Evolutionary conservation across 2,113 vertebrate genomes (phyloP), one percentile per base, ranked within the genome.

Genomic region (Chaenogobius annularis): DNA sequence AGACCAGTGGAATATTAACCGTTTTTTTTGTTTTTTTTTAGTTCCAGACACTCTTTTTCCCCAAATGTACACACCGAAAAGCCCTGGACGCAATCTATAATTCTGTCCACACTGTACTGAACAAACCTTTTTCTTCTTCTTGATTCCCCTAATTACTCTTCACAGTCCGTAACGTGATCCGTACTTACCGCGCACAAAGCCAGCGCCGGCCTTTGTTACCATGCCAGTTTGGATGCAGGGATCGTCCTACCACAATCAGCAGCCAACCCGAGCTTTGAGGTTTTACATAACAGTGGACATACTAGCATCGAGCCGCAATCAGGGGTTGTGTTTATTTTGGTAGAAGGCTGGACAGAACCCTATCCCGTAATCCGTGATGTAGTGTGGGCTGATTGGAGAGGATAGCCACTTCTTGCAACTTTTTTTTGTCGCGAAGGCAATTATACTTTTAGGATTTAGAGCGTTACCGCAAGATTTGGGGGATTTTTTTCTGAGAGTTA

Each of bases 261-360:
- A 58, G 22, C 4, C 73, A 62, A 48, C 56, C 70, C 55, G 10
- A 26, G 74, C 72, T 80, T 80, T 81, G 76, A 82, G 81, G 73
- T 85, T 67, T 52, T 19, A 81, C 23, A 72, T 84, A 77, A 85
- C 81, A 31, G 71, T 77, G 31, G 69, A 74, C 35, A 73, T 66
- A 46, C 66, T 81, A 66, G 75, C 85, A 44, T 58, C 52, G 48
- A 85, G 78, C 80, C 70, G 66, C 77, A 90, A 88, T 90, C 83
- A 85, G 82, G 0, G 68, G 74, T 80, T 59, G 61, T 81, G 85
- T 89, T 89, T 89, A 85, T 78, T 85, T 83, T 78, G 83, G 77
- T 31, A 35, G 10, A 83, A 74, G 52, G 59, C 44, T 10, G 72
- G 54, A 79, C 66, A 80, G 65, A 83, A 84, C 72, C 69, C 71